phyloP scores from a whole-genome alignment of 2,797 vertebrate genomes.

The Amphiprion clarkii region DNA sequence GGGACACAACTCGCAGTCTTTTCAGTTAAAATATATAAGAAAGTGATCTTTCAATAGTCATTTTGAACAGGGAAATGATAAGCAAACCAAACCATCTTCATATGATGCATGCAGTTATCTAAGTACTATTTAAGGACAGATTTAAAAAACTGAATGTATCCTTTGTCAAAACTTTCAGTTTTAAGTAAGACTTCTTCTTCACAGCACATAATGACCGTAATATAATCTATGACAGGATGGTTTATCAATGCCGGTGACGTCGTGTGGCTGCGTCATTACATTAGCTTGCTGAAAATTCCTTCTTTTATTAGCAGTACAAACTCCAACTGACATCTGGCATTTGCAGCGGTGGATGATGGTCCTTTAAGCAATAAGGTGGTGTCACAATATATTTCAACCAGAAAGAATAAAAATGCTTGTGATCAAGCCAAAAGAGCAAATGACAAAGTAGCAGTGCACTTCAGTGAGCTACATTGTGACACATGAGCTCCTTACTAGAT shows the following conservation, averaged over 20 bases:
- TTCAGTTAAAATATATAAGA: not conserved
- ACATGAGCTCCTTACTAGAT: not conserved
- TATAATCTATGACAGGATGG: not conserved
- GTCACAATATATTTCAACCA: conserved; percentile 3
- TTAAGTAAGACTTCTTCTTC: not conserved
- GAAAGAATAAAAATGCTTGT: not conserved
- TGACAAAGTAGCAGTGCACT: conserved; percentile 14
- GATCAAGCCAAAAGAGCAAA: conserved; percentile 25
- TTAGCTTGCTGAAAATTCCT: not conserved
- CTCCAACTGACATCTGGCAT: conserved; percentile 3
- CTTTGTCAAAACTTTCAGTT: not conserved
- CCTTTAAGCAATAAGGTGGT: not conserved
- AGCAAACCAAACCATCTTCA: not conserved
- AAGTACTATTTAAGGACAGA: not conserved
- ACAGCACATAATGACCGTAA: not conserved
- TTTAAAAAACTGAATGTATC: not conserved
- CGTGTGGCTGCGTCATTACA: conserved; percentile 2
- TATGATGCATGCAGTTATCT: too few species aligned
- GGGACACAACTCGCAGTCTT: not conserved
- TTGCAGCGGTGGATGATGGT: not conserved
- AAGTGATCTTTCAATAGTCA: not conserved
- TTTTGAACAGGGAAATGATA: not conserved
- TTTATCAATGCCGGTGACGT: conserved; percentile 16
- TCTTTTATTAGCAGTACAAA: not conserved
- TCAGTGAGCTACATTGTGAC: not conserved